Base-by-base conservation (phyloP, 1,140 invertebrate species). In the Lordiphosa stackelbergi region DNA sequence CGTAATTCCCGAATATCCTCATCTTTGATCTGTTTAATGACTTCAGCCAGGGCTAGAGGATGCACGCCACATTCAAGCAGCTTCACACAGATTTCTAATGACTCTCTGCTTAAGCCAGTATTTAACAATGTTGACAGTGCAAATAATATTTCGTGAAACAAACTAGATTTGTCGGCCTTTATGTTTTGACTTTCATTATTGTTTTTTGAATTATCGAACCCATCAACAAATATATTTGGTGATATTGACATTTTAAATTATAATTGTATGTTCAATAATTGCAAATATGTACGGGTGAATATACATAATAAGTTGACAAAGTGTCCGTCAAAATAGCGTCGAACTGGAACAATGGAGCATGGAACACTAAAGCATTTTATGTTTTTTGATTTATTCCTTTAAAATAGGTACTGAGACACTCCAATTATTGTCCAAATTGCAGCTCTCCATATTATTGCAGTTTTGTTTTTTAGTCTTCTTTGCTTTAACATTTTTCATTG, bases 21-120 rank as follows among this genome's bases (percentile, higher is more conserved):
- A 12, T 28, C 5, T 52, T 52, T 43, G 4, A 55, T 36, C 10
- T 37, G 42, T 22, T 28, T 46, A 16, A 55, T 12, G n/a, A 55
- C 12, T 55, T 55, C 53, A 22, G 53, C 53, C 5, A 55, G 16
- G 16, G 53, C 53, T 19, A 19, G 53, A 5, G 53, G 41, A 46
- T 55, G 40, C 8, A 55, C 34, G 13, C 53, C 53, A 24, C 4
- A 0, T 13, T 55, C 42, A 3, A 55, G 42, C 9, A 55, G 53
- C 11, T 46, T 45, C 34, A 38, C 35, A n/a, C 53, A 55, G 7
- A 37, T 37, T 2, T 37, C 53, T 8, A 55, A 4, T 9, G 41
- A 10, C 10, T 55, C 42, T 1, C 13, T 2, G 31, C n/a, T 45
- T 28, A 55, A 28, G 24, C 53, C 53, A 19, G 53, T 55, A 16